phyloP scores from a whole-genome alignment of 2,888 invertebrate genomes.

The Blastobasis lacticolella region DNA sequence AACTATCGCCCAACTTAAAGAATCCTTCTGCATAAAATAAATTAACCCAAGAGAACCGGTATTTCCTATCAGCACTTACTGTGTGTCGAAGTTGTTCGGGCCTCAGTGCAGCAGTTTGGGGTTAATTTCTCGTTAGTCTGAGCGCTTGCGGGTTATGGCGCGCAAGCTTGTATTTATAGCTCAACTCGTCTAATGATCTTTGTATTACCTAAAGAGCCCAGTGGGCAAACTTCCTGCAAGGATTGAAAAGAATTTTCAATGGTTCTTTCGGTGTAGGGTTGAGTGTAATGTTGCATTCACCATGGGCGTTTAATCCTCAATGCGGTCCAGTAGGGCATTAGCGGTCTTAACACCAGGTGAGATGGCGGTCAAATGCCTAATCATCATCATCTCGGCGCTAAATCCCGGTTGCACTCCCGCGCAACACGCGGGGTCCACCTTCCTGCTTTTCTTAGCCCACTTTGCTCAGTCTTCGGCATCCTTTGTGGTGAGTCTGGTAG shows the following conservation, averaged over 20 bases:
- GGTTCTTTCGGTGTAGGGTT: too few relatives aligned
- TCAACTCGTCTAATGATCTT: conserved; percentile 46
- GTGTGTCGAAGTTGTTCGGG: too few relatives aligned
- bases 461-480: too few relatives aligned
- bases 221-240: conserved; percentile 4
- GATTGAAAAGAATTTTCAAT: neutral
- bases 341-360: neutral
- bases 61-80: too few relatives aligned
- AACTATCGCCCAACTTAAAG: too few relatives aligned
- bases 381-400: neutral
- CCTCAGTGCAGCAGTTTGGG: conserved; percentile 27
- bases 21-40: too few relatives aligned
- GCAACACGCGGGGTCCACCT: too few relatives aligned
- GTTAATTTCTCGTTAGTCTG: conserved; percentile 56
- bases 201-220: conserved; percentile 33
- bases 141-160: conserved; percentile 38
- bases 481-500: too few relatives aligned
- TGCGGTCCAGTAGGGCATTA: neutral
- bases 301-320: neutral
- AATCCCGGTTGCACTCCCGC: too few relatives aligned
- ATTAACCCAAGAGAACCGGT: too few relatives aligned
- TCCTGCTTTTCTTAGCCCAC: too few relatives aligned
- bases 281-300: neutral
- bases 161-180: conserved; percentile 51
- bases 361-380: neutral